These are phyloP conservation scores for Cerceris ruficornis DNA, from an alignment of 2,888 invertebrate genomes.

Conservation along the genomic window DNA sequence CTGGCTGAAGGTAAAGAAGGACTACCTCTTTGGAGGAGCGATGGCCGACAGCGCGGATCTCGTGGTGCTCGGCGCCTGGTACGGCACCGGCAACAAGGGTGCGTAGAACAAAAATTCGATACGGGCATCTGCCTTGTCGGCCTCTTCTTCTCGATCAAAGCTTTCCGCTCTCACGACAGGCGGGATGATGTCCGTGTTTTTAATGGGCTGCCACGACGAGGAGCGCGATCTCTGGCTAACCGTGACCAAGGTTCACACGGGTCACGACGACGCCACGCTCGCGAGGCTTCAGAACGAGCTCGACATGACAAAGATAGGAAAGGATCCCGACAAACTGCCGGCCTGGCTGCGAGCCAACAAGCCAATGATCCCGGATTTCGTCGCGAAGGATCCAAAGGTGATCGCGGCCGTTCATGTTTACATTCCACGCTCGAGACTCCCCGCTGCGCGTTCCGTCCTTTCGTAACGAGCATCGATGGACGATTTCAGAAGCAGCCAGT, in stretches of 20 bases:
- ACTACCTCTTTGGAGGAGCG: constrained; percentile 94
- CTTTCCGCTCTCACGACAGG: constrained; percentile 78
- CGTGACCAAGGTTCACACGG: constrained; percentile 95
- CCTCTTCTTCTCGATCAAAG: neutral
- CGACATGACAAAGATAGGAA: constrained; percentile 91
- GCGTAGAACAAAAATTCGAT: neutral
- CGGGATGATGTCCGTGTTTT: constrained; percentile 95
- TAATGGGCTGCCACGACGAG: constrained; percentile 95
- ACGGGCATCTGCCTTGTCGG: too few relatives aligned
- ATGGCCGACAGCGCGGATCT: constrained; percentile 98
- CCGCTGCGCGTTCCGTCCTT: neutral
- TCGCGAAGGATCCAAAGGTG: constrained; percentile 90
- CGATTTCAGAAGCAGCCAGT: constrained; percentile 87
- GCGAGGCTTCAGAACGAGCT: constrained; percentile 88
- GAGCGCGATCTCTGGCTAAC: constrained; percentile 90
- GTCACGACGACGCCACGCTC: constrained; percentile 93
- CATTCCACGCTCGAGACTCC: neutral
- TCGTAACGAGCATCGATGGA: neutral
- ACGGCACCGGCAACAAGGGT: constrained; percentile 94
- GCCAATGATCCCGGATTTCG: constrained; percentile 94
- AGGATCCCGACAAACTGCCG: constrained; percentile 88
- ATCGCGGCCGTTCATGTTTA: neutral
- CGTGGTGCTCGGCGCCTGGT: constrained; percentile 97
- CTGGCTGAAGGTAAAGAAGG: constrained; percentile 98
- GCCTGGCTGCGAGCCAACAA: constrained; percentile 92